Conservation (phyloP, 2,888 invertebrate genomes). For the Chloromyia formosa region DNA sequence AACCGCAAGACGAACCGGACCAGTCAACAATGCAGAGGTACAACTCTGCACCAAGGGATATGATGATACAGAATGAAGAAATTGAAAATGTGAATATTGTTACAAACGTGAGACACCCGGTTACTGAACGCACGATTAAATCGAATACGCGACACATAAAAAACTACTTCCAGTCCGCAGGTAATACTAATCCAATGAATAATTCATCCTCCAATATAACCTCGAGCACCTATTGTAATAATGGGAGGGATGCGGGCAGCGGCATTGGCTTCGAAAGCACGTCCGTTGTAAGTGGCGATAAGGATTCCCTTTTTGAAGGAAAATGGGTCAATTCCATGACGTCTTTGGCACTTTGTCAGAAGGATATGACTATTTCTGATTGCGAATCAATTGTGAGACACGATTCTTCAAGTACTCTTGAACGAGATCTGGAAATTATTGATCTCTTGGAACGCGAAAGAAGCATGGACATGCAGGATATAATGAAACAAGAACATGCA, state of each 20-base stretch:
- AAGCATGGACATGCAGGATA: slow-evolving; percentile 63
- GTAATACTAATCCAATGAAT: slow-evolving; percentile 55
- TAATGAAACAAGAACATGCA: slow-evolving; percentile 59
- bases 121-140: slow-evolving; percentile 3
- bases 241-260: slow-evolving; percentile 52
- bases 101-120: slow-evolving; percentile 14
- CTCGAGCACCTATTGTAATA: slow-evolving; percentile 60
- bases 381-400: slow-evolving; percentile 57
- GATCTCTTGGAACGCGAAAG: slow-evolving; percentile 63
- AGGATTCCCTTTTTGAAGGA: slow-evolving; percentile 53
- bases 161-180: slow-evolving; percentile 23
- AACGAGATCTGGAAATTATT: slow-evolving; percentile 63
- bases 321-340: slow-evolving; percentile 52
- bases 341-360: slow-evolving; percentile 52
- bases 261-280: slow-evolving; percentile 49
- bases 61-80: neutral
- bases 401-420: slow-evolving; percentile 60
- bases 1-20: slow-evolving; percentile 63
- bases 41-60: slow-evolving; percentile 13
- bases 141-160: slow-evolving; percentile 1
- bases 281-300: slow-evolving; percentile 47
- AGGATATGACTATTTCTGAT: slow-evolving; percentile 60
- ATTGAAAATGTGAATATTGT: slow-evolving; percentile 42
- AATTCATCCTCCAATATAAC: slow-evolving; percentile 62
- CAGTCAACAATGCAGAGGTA: slow-evolving; percentile 61